phyloP scores from a whole-genome alignment of 1,140 invertebrate species.

The Drosophila ercepeae region DNA sequence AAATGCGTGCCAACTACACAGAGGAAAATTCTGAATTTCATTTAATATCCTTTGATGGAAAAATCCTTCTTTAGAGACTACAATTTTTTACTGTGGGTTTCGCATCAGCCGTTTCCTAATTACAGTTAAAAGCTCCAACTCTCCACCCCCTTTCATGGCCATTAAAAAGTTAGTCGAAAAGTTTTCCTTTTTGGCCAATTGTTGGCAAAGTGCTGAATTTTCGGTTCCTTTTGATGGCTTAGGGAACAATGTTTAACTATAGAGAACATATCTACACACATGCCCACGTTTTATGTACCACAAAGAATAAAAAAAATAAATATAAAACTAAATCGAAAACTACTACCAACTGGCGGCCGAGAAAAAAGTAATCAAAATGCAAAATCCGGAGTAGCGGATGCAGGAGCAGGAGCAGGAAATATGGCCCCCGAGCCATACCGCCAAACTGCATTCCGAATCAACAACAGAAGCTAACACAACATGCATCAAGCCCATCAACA shows the following conservation, averaged over 20 bases:
- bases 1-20: constrained; percentile 5
- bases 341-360: constrained; percentile 29
- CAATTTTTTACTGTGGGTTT: constrained; percentile 20
- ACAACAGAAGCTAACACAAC: constrained; percentile 79
- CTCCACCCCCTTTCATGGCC: constrained; percentile 47
- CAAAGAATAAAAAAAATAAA: background rate
- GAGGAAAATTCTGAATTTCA: background rate
- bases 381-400: constrained; percentile 57
- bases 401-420: constrained; percentile 47
- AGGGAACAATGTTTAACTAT: constrained; percentile 21
- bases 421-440: constrained; percentile 57
- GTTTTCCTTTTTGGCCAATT: constrained; percentile 51
- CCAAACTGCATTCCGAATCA: constrained; percentile 79
- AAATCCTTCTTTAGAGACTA: no score
- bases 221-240: constrained; percentile 31
- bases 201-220: constrained; percentile 58
- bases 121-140: constrained; percentile 63
- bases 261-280: constrained; percentile 19
- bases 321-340: constrained; percentile 39
- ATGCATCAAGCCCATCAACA: constrained; percentile 78
- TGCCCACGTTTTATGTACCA: no score
- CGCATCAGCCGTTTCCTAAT: constrained; percentile 52
- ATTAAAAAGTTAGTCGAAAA: constrained; percentile 60
- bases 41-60: background rate
- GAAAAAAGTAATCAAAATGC: constrained; percentile 70